Conservation (phyloP, 2,113 vertebrate species). For the Clupea harengus region DNA sequence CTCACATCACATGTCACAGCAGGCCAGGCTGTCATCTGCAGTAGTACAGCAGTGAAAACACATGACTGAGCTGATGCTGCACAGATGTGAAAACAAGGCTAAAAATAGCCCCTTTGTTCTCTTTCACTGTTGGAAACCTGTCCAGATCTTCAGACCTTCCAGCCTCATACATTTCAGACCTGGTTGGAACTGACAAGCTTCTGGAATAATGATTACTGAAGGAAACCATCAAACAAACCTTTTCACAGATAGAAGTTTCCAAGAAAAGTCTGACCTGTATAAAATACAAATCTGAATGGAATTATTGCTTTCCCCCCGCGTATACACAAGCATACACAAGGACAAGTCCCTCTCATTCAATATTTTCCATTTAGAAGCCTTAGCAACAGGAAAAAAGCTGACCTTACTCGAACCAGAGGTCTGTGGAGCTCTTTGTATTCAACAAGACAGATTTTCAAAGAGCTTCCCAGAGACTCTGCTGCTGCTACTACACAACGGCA, state of each 20-base stretch:
- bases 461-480: not conserved
- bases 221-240: not conserved
- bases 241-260: not conserved
- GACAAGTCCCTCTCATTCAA: not conserved
- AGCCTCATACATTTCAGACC: not conserved
- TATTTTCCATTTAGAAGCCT: constrained; percentile 3
- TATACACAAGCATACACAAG: not conserved
- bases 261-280: not conserved
- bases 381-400: not conserved
- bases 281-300: not conserved
- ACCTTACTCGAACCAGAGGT: not conserved
- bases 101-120: constrained; percentile 16
- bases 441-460: not conserved
- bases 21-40: not conserved
- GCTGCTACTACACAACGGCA: not conserved
- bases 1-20: not conserved
- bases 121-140: not conserved
- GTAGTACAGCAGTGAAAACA: not conserved
- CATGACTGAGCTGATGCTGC: not conserved
- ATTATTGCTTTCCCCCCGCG: not conserved
- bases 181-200: not conserved
- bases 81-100: constrained; percentile 12
- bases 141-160: not conserved
- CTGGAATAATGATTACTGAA: not conserved
- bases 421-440: constrained; percentile 6